Conservation (phyloP, 2,113 vertebrate genomes). For the Grallaria varia region DNA sequence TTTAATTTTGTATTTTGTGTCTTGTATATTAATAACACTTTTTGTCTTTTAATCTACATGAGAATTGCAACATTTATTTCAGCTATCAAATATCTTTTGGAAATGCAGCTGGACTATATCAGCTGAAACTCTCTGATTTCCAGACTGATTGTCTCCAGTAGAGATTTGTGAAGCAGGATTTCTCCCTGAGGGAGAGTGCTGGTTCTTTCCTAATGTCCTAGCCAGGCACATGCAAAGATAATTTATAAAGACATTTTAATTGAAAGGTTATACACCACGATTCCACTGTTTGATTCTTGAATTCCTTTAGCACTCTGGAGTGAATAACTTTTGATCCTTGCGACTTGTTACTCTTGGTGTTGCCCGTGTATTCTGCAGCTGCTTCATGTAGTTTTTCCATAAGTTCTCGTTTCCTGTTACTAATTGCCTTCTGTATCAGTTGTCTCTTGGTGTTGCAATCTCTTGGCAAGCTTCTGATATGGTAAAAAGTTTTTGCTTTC, state of each 20-base stretch:
- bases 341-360: neutral
- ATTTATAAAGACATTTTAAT: neutral
- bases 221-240: neutral
- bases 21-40: neutral
- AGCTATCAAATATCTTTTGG: neutral
- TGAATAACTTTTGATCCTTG: neutral
- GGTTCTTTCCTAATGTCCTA: neutral
- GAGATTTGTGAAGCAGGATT: neutral
- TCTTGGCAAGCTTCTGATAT: neutral
- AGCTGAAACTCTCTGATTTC: neutral
- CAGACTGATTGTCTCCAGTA: neutral
- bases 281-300: neutral
- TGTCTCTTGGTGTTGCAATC: neutral
- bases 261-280: neutral
- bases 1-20: neutral
- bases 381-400: neutral
- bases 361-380: neutral
- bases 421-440: neutral
- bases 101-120: neutral
- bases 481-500: neutral
- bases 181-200: neutral
- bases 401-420: neutral
- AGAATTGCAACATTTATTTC: neutral
- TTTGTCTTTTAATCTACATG: neutral
- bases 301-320: neutral